Percentiles rank a stretch among this genome's conserved stretches.
phyloP scores from a whole-genome alignment of 2,888 invertebrate genomes.

The Rapana venosa region DNA sequence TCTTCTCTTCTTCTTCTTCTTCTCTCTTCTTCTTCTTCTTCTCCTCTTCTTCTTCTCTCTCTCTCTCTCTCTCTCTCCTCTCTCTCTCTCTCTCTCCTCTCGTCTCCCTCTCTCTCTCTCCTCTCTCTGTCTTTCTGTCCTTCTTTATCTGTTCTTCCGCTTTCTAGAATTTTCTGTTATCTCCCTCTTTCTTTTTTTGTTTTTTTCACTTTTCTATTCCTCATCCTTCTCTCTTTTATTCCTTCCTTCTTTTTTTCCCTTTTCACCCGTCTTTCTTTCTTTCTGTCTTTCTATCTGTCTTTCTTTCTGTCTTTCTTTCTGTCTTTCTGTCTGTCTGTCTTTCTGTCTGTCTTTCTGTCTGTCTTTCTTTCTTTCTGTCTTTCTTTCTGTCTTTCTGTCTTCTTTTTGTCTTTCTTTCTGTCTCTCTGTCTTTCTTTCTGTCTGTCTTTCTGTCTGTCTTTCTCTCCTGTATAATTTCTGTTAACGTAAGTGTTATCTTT shows the following conservation, averaged over 20 bases:
- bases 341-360: background rate
- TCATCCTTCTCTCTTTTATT: background rate
- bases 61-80: background rate
- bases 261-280: background rate
- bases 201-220: background rate
- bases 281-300: background rate
- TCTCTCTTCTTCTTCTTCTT: background rate
- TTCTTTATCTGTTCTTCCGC: background rate
- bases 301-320: conserved; percentile 19
- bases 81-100: background rate
- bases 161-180: background rate
- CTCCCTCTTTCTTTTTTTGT: background rate
- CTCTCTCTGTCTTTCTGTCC: background rate
- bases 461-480: background rate
- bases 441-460: background rate
- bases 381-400: background rate
- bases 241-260: background rate
- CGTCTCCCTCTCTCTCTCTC: background rate
- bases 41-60: background rate
- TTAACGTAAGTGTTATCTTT: no score
- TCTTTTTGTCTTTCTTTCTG: background rate
- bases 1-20: background rate
- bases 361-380: background rate
- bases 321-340: background rate
- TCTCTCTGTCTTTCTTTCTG: background rate